A percentile compares a stretch with the other conserved stretches of the same genome.
These are phyloP conservation scores for Bombyx mori DNA, from an alignment of 1,140 invertebrate species.

Conservation along the genomic window ASM3026992v2 NC_085129.1:11200501-11201000, in stretches of 20 bases:
- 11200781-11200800: constrained; percentile 50
- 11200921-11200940: constrained; percentile 13
- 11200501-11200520: constrained; percentile 41
- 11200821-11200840: constrained; percentile 29
- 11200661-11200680: constrained; percentile 43
- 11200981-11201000: too few relatives aligned
- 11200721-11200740: constrained; percentile 59
- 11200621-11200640: constrained; percentile 60
- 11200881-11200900: constrained; percentile 20
- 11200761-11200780: constrained; percentile 64
- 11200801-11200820: constrained; percentile 49
- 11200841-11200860: constrained; percentile 25
- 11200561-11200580: constrained; percentile 43
- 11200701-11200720: constrained; percentile 65
- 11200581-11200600: constrained; percentile 40
- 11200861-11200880: constrained; percentile 40
- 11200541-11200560: constrained; percentile 37
- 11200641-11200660: constrained; percentile 58
- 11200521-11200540: constrained; percentile 27
- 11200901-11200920: constrained; percentile 21
- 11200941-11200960: constrained; percentile 3
- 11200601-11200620: constrained; percentile 62
- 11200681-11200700: constrained; percentile 34
- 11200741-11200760: constrained; percentile 58
- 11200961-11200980: constrained; percentile 4